These are phyloP conservation scores for Hylomyscus alleni DNA, from an alignment of 2,797 vertebrate genomes.

Conservation along the genomic window DNA sequence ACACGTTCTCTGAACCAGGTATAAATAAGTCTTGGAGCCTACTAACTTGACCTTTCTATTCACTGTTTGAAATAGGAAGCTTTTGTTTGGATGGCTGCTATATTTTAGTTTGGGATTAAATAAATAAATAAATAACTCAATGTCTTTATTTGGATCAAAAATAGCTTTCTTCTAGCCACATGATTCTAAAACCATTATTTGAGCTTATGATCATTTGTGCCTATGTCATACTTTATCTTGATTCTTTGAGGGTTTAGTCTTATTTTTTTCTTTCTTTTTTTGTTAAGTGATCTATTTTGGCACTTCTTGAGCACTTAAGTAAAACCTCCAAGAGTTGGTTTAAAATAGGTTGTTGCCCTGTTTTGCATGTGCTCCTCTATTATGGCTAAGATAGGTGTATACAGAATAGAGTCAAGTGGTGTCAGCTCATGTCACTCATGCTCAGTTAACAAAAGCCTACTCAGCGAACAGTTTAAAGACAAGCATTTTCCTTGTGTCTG, in stretches of 20 bases:
- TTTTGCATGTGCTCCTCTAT: not conserved
- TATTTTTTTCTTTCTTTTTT: constrained; percentile 18
- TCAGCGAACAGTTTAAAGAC: constrained; percentile 44
- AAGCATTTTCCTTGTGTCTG: constrained; percentile 59
- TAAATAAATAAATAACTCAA: constrained; percentile 14
- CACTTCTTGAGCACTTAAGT: constrained; percentile 49
- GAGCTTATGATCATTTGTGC: constrained; percentile 44
- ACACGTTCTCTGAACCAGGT: constrained; percentile 99
- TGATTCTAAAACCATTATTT: constrained; percentile 49
- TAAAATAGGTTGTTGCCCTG: constrained; percentile 13
- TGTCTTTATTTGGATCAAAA: constrained; percentile 41
- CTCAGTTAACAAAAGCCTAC: not conserved
- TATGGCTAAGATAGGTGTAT: constrained; percentile 19
- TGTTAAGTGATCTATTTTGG: constrained; percentile 58
- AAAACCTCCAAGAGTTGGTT: constrained; percentile 51
- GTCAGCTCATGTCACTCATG: constrained; percentile 47
- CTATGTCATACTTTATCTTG: constrained; percentile 13
- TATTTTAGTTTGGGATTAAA: constrained; percentile 49
- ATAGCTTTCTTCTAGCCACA: constrained; percentile 39
- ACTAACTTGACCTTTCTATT: not conserved
- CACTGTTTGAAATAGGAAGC: constrained; percentile 17
- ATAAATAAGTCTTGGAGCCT: constrained; percentile 88
- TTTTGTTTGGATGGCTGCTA: constrained; percentile 45
- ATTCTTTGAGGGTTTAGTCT: constrained; percentile 19
- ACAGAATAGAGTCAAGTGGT: not conserved